These are phyloP conservation scores for Passer montanus DNA, from an alignment of 2,113 vertebrate species.

Conservation along the genomic window DNA sequence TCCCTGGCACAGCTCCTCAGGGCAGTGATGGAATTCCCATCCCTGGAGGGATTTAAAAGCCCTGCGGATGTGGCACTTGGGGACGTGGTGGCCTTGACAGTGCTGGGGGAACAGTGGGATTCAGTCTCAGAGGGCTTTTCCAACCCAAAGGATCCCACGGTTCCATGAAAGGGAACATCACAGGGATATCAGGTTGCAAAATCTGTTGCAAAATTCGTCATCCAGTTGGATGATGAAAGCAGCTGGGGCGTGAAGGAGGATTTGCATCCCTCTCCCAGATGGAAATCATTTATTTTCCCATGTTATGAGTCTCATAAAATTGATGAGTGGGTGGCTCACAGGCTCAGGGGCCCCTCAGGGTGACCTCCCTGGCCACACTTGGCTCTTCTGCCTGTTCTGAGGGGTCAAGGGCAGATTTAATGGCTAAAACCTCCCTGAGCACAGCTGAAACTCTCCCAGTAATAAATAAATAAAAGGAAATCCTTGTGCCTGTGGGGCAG, in stretches of 20 bases:
- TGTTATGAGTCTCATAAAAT: neutral
- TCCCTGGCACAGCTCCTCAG: neutral
- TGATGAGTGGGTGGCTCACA: neutral
- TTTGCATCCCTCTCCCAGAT: neutral
- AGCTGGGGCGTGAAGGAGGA: neutral
- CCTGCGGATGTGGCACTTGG: neutral
- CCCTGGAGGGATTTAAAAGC: neutral
- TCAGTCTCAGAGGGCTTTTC: fast-evolving
- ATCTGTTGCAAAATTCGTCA: no score
- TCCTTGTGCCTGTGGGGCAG: neutral
- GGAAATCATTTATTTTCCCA: neutral
- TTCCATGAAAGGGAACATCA: neutral
- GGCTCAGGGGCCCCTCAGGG: neutral
- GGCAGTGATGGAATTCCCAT: no score
- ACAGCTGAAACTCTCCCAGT: neutral
- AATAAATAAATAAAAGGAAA: neutral
- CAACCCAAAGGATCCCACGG: fast-evolving
- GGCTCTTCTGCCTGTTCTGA: fast-evolving
- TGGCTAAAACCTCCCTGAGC: neutral
- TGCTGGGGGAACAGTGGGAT: fast-evolving
- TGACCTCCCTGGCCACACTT: fast-evolving
- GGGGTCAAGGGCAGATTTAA: neutral
- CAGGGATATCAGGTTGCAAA: neutral
- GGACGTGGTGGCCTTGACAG: neutral
- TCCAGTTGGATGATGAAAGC: neutral